Evolutionary conservation across 2,113 vertebrate genomes (phyloP), one percentile per base, ranked within the genome.

Genomic region (Heterochromis multidens): DNA sequence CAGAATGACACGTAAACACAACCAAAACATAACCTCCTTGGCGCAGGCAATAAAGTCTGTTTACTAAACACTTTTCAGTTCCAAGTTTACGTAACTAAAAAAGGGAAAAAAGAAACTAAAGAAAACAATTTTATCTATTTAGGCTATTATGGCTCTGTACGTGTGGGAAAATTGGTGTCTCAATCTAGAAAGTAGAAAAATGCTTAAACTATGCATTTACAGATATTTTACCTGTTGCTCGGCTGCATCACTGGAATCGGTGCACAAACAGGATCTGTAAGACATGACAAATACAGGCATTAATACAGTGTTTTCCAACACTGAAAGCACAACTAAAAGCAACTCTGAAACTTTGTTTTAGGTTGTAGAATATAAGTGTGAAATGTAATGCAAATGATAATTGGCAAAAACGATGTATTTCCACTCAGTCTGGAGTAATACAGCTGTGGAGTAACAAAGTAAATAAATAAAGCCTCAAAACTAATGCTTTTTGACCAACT

Each of bases 211-310:
- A 62, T 13, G 29, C 8, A 31, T 57, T 3, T 13, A 25, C 29
- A 81, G 31, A 40, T 8, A 54, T 16, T 78, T 72, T 88, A 91
- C 90, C 90, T 62, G 7, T 27, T 84, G 7, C 14, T 72, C 49
- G 17, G 65, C 8, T 29, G 65, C 56, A 29, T 86, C 25, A 59
- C 31, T 54, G 46, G 23, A 62, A 11, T 46, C 80, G 29, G 59
- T 3, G 10, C 17, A 60, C 58, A 13, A 62, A 33, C 29, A 7
- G 72, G 40, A 78, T 81, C 90, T 90, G 25, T 2, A 29, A 74
- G 49, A 93, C 49, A 87, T 2, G 11, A 86, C 7, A 84, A 46
- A 58, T 9, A 85, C 19, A 21, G 78, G 16, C 31, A 21, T 76
- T 79, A 35, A 27, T 35, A 31, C 9, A 40, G 21, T 16, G 7